Percentiles rank a stretch among this genome's conserved stretches.
These are phyloP conservation scores for Lota lota DNA, from an alignment of 2,113 vertebrate species.

Conservation along the genomic window DNA sequence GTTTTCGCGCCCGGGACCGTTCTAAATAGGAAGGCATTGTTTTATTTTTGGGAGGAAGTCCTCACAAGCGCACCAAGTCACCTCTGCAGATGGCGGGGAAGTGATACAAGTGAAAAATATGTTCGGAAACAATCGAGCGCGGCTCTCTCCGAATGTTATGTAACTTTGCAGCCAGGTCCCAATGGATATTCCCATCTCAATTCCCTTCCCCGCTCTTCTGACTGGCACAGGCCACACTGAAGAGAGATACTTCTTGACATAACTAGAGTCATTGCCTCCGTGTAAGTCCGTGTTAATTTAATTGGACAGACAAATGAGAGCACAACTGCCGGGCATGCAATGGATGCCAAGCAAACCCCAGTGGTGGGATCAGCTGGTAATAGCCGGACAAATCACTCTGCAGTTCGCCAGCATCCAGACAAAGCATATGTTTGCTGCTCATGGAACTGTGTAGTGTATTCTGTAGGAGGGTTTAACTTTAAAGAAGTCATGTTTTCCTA, in stretches of 20 bases:
- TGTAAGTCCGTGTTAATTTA: conserved; percentile 15
- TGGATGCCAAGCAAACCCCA: conserved; percentile 5
- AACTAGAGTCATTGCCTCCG: background rate
- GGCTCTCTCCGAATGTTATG: conserved; percentile 31
- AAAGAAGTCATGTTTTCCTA: too few relatives aligned
- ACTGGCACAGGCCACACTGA: conserved; percentile 10
- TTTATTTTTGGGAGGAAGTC: conserved; percentile 48
- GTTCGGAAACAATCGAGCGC: conserved; percentile 33
- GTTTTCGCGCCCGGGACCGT: conserved; percentile 58
- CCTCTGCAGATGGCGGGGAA: conserved; percentile 38
- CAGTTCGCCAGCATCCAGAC: too few relatives aligned
- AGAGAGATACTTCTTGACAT: conserved; percentile 12
- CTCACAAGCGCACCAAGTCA: conserved; percentile 9
- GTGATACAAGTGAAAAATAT: conserved; percentile 49
- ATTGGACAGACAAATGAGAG: conserved; percentile 16
- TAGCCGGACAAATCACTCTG: background rate
- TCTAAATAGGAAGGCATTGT: conserved; percentile 47
- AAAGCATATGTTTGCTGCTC: too few relatives aligned
- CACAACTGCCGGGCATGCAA: conserved; percentile 9
- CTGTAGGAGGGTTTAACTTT: too few relatives aligned
- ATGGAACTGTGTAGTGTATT: too few relatives aligned
- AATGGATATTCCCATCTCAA: background rate
- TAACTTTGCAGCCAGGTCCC: conserved; percentile 8
- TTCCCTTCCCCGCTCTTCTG: background rate
- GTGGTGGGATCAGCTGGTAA: background rate